Percentiles rank a stretch among this genome's conserved stretches.
Conservation (phyloP, 2,113 vertebrate species). For the Clinocottus analis region DNA sequence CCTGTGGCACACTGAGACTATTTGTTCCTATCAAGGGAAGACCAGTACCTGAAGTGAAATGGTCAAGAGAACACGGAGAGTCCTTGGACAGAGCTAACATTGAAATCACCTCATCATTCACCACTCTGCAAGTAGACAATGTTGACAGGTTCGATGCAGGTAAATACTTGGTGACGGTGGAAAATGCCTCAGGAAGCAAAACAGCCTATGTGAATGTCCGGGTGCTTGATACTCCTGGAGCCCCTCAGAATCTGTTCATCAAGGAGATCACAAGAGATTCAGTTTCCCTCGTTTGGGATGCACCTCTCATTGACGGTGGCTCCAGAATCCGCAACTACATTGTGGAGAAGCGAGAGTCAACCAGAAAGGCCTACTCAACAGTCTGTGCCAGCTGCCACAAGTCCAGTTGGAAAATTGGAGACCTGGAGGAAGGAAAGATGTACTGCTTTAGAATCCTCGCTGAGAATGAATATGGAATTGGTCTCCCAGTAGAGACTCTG, state of each 20-base stretch:
- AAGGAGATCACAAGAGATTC: constrained; percentile 96
- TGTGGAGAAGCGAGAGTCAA: constrained; percentile 97
- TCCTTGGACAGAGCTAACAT: constrained; percentile 92
- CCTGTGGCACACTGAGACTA: constrained; percentile 93
- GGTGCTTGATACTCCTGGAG: constrained; percentile 96
- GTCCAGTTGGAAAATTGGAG: constrained; percentile 94
- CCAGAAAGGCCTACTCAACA: constrained; percentile 96
- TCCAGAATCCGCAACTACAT: constrained; percentile 96
- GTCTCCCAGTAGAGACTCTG: constrained; percentile 92
- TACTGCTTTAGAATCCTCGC: constrained; percentile 97
- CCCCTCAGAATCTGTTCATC: constrained; percentile 92
- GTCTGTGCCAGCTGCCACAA: constrained; percentile 95
- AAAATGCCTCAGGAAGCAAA: constrained; percentile 95
- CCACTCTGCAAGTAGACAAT: constrained; percentile 91
- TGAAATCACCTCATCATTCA: constrained; percentile 95
- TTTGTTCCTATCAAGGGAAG: constrained; percentile 98
- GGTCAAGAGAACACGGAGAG: constrained; percentile 93
- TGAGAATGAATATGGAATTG: constrained; percentile 97
- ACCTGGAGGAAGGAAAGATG: constrained; percentile 92
- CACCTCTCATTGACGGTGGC: constrained; percentile 95
- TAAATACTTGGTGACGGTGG: constrained; percentile 94
- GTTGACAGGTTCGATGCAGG: constrained; percentile 96
- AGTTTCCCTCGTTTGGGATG: constrained; percentile 94
- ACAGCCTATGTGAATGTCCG: constrained; percentile 95
- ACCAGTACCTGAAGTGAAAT: constrained; percentile 96